phyloP scores from a whole-genome alignment of 2,888 invertebrate species.

The Rhagonycha fulva region DNA sequence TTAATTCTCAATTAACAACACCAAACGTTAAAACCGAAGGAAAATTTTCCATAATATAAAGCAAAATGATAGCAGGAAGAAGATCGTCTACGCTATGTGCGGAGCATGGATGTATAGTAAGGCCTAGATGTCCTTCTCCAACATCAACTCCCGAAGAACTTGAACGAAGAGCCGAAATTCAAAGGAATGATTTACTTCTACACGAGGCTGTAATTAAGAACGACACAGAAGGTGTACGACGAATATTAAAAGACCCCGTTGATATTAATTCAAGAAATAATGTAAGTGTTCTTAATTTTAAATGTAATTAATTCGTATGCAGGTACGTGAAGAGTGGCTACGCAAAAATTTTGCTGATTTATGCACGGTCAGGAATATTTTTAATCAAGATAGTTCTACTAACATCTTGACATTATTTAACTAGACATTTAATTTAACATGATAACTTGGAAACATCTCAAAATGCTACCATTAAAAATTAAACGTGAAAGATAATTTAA shows the following conservation, averaged over 20 bases:
- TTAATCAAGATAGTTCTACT: background rate
- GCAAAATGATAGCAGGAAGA: background rate
- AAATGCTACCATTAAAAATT: background rate
- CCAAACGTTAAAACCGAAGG: background rate
- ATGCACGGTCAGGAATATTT: background rate
- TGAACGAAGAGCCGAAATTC: slow-evolving; percentile 58
- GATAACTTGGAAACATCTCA: background rate
- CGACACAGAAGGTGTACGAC: slow-evolving; percentile 67
- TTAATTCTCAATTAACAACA: background rate
- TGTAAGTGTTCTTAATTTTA: slow-evolving; percentile 56
- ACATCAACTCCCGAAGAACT: slow-evolving; percentile 52
- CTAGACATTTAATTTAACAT: background rate
- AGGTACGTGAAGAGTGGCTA: background rate
- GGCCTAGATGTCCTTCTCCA: slow-evolving; percentile 42
- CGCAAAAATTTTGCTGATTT: background rate
- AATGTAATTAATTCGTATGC: background rate
- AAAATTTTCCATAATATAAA: background rate
- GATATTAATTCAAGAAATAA: slow-evolving; percentile 76
- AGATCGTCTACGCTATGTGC: slow-evolving; percentile 7
- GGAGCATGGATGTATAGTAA: slow-evolving; percentile 21
- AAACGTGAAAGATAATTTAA: background rate
- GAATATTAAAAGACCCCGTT: slow-evolving; percentile 66
- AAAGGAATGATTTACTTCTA: slow-evolving; percentile 70
- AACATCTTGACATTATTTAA: background rate
- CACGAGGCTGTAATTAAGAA: slow-evolving; percentile 78